Evolutionary conservation across 2,113 vertebrate species (phyloP).

Genomic region (Gasterosteus aculeatus): DNA sequence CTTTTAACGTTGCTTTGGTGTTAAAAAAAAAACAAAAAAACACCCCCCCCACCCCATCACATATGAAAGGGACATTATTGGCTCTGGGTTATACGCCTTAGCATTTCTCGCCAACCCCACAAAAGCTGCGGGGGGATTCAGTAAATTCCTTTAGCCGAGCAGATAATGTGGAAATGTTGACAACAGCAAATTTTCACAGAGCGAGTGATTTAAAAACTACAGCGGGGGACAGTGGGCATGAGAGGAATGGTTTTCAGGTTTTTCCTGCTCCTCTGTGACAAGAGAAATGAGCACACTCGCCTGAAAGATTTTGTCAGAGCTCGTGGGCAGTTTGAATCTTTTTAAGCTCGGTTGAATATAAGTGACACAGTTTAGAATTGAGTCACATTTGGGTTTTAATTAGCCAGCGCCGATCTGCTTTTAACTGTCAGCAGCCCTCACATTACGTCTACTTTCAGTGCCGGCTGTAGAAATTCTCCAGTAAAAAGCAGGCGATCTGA

Average conservation of each 20-base stretch:
- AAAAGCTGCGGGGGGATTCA: constrained; percentile 71
- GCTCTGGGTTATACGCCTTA: constrained; percentile 49
- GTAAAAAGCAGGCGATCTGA: constrained; percentile 29
- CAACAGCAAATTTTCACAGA: constrained; percentile 74
- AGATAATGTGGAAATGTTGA: constrained; percentile 79
- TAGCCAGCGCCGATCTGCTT: constrained; percentile 46
- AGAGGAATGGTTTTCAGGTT: constrained; percentile 65
- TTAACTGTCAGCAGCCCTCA: constrained; percentile 51
- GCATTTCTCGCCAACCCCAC: constrained; percentile 56
- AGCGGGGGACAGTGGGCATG: constrained; percentile 56
- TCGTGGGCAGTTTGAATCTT: constrained; percentile 57
- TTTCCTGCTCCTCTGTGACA: constrained; percentile 57
- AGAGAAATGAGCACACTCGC: constrained; percentile 58
- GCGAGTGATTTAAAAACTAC: constrained; percentile 74
- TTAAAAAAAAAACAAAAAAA: constrained; percentile 14
- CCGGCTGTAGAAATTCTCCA: constrained; percentile 31
- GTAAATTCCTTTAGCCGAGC: constrained; percentile 70
- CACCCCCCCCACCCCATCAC: background rate
- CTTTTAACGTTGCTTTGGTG: constrained; percentile 37
- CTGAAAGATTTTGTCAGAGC: constrained; percentile 62
- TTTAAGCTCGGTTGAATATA: constrained; percentile 54
- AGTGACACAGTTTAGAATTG: constrained; percentile 60
- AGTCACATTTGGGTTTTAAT: constrained; percentile 60
- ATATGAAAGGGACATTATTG: constrained; percentile 67
- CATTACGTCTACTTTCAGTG: constrained; percentile 27